These are phyloP conservation scores for Sanderia malayensis DNA, from an alignment of 30 jellyfish, hydroid and myxozoan species.

Conservation along the genomic window DNA sequence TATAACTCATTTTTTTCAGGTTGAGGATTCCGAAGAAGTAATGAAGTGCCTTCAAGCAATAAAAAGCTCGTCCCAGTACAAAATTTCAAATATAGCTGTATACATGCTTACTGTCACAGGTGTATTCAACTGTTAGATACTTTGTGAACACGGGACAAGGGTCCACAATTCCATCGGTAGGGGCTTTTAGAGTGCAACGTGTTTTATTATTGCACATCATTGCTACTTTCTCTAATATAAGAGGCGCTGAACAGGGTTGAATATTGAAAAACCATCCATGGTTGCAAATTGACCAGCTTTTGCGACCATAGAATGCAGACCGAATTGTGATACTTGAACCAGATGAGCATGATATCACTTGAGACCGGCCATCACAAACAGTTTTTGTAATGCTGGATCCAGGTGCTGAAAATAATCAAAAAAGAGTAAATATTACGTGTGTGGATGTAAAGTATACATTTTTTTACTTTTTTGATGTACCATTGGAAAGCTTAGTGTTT, in stretches of 20 bases:
- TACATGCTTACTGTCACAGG: slow-evolving; percentile 82
- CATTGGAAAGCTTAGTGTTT: too few species aligned
- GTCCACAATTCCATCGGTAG: slow-evolving; percentile 35
- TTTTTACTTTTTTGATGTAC: too few species aligned
- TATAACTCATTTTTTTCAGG: too few species aligned
- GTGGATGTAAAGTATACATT: too few species aligned
- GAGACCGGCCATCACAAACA: slow-evolving; percentile 49
- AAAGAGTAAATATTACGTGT: too few species aligned
- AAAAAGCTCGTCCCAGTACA: too few species aligned
- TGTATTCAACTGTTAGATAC: slow-evolving; percentile 53
- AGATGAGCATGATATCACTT: slow-evolving; percentile 42
- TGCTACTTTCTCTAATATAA: slow-evolving; percentile 28
- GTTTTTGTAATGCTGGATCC: slow-evolving; percentile 41
- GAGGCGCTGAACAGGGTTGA: slow-evolving; percentile 59
- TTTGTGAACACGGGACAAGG: slow-evolving; percentile 61
- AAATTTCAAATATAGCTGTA: too few species aligned
- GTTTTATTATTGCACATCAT: slow-evolving; percentile 63
- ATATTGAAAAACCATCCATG: slow-evolving; percentile 61
- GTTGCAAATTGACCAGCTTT: slow-evolving; percentile 52
- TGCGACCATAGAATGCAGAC: slow-evolving; percentile 80
- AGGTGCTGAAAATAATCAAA: too few species aligned
- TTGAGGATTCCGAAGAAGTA: too few species aligned
- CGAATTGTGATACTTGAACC: slow-evolving; percentile 52
- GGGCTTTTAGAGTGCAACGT: slow-evolving; percentile 46
- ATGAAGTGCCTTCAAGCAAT: too few species aligned